Evolutionary conservation across 1,140 invertebrate species (phyloP).

Genomic region (Oncopeltus fasciatus): DNA sequence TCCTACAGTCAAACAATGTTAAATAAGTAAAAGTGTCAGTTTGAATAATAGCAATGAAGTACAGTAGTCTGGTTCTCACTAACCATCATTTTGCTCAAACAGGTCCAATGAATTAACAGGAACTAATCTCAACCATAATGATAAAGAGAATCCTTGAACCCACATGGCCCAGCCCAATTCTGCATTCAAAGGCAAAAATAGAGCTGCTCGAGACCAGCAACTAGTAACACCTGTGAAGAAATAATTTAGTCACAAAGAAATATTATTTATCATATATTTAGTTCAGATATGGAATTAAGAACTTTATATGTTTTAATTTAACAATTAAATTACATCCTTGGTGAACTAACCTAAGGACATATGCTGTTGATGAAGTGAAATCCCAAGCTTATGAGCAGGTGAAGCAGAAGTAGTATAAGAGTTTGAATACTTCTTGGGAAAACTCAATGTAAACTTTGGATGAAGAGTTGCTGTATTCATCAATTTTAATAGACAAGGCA

Average conservation of each 20-base stretch:
- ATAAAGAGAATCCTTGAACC: slow-evolving; percentile 42
- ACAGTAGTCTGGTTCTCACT: not conserved
- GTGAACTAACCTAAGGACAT: slow-evolving; percentile 21
- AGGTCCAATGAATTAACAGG: not conserved
- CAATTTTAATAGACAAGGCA: slow-evolving; percentile 37
- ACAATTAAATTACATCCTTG: no score
- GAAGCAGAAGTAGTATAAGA: slow-evolving; percentile 14
- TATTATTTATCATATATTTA: not conserved
- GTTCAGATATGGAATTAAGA: no score
- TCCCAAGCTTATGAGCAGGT: slow-evolving; percentile 25
- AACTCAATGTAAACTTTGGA: slow-evolving; percentile 42
- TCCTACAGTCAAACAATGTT: not conserved
- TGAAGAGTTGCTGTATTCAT: slow-evolving; percentile 33
- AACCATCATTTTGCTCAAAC: not conserved
- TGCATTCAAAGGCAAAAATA: slow-evolving; percentile 35
- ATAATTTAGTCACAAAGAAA: not conserved
- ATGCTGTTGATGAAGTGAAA: slow-evolving; percentile 23
- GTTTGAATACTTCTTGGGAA: slow-evolving; percentile 30
- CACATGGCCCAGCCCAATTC: slow-evolving; percentile 42
- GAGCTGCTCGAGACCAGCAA: slow-evolving; percentile 36
- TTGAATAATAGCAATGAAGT: not conserved
- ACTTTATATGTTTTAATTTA: no score
- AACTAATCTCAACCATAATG: slow-evolving; percentile 37
- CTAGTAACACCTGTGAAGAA: slow-evolving; percentile 24
- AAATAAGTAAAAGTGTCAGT: not conserved